Percentiles rank a stretch among this genome's conserved stretches.
phyloP scores from a whole-genome alignment of 2,888 invertebrate genomes.

The Blastobasis adustella region DNA sequence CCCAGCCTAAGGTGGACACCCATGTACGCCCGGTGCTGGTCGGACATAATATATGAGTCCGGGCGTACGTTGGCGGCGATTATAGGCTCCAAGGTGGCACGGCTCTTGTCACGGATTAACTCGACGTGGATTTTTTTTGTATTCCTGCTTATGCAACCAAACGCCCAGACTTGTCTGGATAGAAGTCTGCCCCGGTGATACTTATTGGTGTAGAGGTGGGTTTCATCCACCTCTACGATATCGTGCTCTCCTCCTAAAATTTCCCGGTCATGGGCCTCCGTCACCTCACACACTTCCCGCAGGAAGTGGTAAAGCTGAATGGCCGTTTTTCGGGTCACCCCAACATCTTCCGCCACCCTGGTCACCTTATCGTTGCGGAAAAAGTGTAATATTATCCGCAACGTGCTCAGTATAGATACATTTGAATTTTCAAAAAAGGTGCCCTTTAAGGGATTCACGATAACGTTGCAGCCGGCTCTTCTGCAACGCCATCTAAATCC shows the following conservation, averaged over 20 bases:
- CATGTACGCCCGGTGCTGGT: slow-evolving; percentile 4
- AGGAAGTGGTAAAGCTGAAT: slow-evolving; percentile 1
- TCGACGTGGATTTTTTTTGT: background rate
- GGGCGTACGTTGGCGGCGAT: too few relatives aligned
- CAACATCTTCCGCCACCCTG: background rate
- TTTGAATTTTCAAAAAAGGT: background rate
- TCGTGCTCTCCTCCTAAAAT: slow-evolving; percentile 4
- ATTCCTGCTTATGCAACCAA: slow-evolving; percentile 4
- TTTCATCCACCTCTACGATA: slow-evolving; percentile 8
- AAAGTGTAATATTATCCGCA: background rate
- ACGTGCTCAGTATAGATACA: background rate
- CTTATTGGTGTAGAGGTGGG: slow-evolving; percentile 3
- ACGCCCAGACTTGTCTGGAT: slow-evolving; percentile 3
- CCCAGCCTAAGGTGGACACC: slow-evolving; percentile 3
- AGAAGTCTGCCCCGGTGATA: slow-evolving; percentile 1
- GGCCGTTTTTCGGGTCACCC: slow-evolving; percentile 1
- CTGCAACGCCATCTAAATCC: background rate
- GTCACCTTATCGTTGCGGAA: background rate
- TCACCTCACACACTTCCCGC: background rate
- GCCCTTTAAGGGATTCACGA: background rate
- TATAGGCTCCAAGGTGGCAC: slow-evolving; percentile 2
- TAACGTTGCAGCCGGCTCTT: background rate
- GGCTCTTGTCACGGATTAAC: background rate
- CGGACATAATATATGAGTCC: slow-evolving; percentile 5
- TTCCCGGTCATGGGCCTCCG: background rate